Conservation (phyloP, 2,113 vertebrate genomes). For the Bubalus kerabau region DNA sequence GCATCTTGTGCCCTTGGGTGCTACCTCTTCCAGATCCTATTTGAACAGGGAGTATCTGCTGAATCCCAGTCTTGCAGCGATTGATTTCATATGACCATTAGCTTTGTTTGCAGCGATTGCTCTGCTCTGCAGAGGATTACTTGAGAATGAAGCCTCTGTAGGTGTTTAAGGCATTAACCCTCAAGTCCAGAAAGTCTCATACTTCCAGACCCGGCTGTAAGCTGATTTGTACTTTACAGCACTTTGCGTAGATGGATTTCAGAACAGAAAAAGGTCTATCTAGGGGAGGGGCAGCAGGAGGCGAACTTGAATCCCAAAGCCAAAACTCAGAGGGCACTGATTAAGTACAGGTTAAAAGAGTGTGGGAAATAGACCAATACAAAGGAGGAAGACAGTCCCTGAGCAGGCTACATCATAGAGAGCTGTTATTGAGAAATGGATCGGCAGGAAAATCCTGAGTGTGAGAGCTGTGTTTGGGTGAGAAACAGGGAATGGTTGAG, state of each 20-base stretch:
- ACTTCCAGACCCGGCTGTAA: neutral
- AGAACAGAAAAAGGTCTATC: neutral
- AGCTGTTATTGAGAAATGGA: neutral
- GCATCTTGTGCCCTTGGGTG: neutral
- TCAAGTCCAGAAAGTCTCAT: neutral
- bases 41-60: neutral
- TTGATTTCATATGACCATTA: neutral
- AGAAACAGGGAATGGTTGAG: neutral
- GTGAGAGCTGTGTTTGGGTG: neutral
- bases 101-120: neutral
- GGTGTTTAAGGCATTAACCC: neutral
- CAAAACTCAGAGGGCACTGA: neutral
- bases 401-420: neutral
- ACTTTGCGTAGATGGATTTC: neutral
- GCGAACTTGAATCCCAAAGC: neutral
- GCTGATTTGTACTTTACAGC: neutral
- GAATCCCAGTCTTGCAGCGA: neutral
- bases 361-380: neutral
- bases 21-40: neutral
- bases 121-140: neutral
- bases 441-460: rapidly evolving
- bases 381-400: neutral
- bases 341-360: neutral
- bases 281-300: neutral
- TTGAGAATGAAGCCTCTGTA: neutral